phyloP scores from a whole-genome alignment of 1,140 invertebrate species.

The Trichonephila clavata region DNA sequence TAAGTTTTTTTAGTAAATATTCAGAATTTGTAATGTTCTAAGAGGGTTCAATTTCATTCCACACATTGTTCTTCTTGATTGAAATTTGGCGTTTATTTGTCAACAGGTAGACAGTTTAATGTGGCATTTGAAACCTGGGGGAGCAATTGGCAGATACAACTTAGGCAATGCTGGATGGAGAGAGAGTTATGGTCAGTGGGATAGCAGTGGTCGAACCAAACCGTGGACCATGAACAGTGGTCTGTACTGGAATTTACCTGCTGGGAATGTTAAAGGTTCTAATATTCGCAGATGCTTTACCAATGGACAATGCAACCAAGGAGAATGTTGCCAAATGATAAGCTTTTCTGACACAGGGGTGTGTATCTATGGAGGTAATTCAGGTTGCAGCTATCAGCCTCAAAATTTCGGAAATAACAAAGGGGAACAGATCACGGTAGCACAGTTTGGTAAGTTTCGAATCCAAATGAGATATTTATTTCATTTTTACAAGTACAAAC shows the following conservation, averaged over 20 bases:
- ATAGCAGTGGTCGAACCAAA: not conserved
- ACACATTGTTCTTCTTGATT: too few species aligned
- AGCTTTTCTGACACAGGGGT: not conserved
- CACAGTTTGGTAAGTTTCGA: conserved; percentile 2
- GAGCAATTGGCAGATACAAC: not conserved
- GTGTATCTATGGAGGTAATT: not conserved
- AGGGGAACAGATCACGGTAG: not conserved
- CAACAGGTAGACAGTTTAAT: conserved; percentile 3
- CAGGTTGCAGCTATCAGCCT: not conserved
- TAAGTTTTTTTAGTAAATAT: not conserved
- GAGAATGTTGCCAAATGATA: conserved; percentile 31
- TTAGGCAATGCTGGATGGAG: not conserved
- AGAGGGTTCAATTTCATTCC: not conserved
- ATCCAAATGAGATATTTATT: not conserved
- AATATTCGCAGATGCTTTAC: conserved; percentile 8
- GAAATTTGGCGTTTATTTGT: not conserved
- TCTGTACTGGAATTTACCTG: conserved; percentile 16
- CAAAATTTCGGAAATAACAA: conserved; percentile 38
- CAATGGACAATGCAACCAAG: not conserved
- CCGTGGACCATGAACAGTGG: conserved; percentile 15
- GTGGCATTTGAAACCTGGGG: not conserved
- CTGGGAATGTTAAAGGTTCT: conserved; percentile 48
- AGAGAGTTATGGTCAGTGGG: not conserved
- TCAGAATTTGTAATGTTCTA: not conserved
- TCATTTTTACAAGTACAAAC: too few species aligned